Percentiles rank a stretch among this genome's conserved stretches.
Evolutionary conservation across 2,888 invertebrate species (phyloP).

Genomic region (Stenodema calcarata): DNA sequence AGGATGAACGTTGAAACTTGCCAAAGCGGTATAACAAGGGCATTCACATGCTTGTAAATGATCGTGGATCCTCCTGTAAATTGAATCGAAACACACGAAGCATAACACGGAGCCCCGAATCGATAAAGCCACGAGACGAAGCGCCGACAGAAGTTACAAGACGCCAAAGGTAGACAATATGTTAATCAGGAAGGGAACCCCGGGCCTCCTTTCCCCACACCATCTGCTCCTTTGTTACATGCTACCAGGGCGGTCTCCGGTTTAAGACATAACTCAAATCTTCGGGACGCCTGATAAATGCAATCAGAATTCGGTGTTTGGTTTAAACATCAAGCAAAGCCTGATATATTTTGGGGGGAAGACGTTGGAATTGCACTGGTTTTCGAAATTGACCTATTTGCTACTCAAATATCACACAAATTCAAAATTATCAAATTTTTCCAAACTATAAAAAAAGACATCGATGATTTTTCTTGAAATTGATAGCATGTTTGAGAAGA

Average conservation of each 20-base stretch:
- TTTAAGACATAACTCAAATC: not conserved
- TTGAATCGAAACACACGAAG: not conserved
- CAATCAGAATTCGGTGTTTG: no score
- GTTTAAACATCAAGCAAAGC: no score
- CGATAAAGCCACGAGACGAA: slow-evolving; percentile 20
- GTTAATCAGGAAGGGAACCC: not conserved
- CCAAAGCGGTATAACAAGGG: not conserved
- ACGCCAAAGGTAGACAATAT: slow-evolving; percentile 30
- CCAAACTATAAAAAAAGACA: no score
- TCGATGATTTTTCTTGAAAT: no score
- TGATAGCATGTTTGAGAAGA: no score
- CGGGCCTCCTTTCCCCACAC: not conserved
- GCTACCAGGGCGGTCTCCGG: not conserved
- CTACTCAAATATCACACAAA: no score
- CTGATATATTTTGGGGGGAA: no score
- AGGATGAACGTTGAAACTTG: not conserved
- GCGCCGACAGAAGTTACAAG: slow-evolving; percentile 34
- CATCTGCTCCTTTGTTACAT: not conserved
- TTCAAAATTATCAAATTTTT: no score
- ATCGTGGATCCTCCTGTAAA: not conserved
- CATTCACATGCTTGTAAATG: not conserved
- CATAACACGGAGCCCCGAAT: not conserved
- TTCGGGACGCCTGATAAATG: no score
- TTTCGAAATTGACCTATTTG: no score
- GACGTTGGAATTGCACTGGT: no score